A percentile compares a stretch with the other conserved stretches of the same genome.
phyloP scores from a whole-genome alignment of 1,140 invertebrate species.

The Pseudomyrmex cubaensis region DNA sequence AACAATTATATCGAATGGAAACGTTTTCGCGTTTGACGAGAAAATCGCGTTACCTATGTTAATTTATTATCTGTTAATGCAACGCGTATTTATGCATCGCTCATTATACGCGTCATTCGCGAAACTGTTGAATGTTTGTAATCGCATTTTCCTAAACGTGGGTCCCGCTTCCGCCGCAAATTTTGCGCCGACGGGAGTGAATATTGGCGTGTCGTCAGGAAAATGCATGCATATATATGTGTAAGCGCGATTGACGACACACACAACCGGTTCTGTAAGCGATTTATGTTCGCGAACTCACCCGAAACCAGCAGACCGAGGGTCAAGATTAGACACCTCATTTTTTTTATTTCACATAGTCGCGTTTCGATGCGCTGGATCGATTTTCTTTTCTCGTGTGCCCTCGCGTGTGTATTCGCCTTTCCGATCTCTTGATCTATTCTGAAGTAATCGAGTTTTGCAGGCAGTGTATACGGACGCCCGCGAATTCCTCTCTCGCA shows the following conservation, averaged over 20 bases:
- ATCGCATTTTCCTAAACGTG: neutral
- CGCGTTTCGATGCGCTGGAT: conserved; percentile 51
- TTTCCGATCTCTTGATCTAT: conserved; percentile 27
- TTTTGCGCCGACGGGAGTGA: neutral
- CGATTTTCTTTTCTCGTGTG: conserved; percentile 34
- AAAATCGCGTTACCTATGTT: neutral
- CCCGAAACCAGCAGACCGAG: conserved; percentile 71
- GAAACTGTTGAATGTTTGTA: neutral
- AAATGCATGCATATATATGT: neutral
- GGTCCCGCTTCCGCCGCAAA: neutral
- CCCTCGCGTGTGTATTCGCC: neutral
- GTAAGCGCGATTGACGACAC: conserved; percentile 16
- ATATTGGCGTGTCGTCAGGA: conserved; percentile 11
- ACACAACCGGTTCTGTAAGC: neutral
- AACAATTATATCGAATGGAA: neutral
- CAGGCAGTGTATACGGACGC: conserved; percentile 4
- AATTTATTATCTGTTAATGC: neutral
- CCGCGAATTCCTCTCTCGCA: conserved; percentile 5
- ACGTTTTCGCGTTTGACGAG: neutral
- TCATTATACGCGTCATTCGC: neutral
- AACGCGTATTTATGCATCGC: neutral
- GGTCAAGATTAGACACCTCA: conserved; percentile 72
- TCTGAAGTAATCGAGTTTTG: neutral
- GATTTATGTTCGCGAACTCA: conserved; percentile 53
- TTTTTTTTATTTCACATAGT: conserved; percentile 72